phyloP scores from a whole-genome alignment of 2,113 vertebrate species.

The Calidris pygmaea region DNA sequence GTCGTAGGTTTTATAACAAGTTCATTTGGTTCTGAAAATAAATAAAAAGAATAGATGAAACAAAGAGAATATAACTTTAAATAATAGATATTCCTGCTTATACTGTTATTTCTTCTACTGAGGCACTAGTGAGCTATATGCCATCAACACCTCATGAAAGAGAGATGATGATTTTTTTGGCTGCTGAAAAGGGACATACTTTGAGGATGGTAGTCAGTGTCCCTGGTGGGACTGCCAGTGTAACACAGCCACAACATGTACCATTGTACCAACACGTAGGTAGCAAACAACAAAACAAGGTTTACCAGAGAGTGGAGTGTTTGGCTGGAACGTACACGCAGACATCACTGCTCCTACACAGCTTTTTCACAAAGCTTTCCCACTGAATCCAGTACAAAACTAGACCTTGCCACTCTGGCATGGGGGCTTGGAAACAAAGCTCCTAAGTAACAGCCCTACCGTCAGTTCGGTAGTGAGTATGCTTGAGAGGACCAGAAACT shows the following conservation, averaged over 20 bases:
- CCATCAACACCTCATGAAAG: not conserved
- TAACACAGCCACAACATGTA: not conserved
- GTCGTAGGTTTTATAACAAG: not conserved
- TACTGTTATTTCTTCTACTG: not conserved
- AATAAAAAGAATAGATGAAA: not conserved
- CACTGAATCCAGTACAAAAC: not conserved
- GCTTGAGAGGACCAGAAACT: not conserved
- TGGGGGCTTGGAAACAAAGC: not conserved
- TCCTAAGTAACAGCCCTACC: not conserved
- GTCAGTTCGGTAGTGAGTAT: fast-evolving
- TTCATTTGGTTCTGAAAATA: not conserved
- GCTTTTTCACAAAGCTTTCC: not conserved
- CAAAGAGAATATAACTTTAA: not conserved
- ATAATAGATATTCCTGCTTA: not conserved
- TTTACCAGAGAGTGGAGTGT: not conserved
- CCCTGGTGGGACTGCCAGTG: not conserved
- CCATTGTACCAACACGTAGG: not conserved
- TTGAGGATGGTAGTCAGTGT: not conserved
- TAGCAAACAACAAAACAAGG: not conserved
- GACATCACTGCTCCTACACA: not conserved
- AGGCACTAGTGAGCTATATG: not conserved
- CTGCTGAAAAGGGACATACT: not conserved
- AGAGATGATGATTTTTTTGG: not conserved
- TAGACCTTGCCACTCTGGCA: not conserved
- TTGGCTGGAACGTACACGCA: fast-evolving